Base-by-base conservation (phyloP, 1,140 invertebrate species). In the Drosophila lowei region DNA sequence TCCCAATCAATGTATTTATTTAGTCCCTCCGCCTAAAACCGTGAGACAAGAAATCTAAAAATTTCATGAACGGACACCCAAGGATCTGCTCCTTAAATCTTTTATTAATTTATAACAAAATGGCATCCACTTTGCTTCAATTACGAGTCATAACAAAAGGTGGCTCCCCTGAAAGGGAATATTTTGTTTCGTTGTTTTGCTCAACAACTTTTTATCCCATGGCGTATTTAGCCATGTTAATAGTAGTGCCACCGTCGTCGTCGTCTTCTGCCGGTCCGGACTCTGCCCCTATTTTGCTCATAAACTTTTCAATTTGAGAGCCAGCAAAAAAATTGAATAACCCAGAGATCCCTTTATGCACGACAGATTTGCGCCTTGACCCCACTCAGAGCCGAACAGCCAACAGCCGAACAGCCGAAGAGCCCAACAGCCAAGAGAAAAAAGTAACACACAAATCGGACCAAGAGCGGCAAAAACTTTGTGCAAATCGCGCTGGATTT, bases 271-370 rank as follows among this genome's bases (percentile, higher is more conserved):
- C 3, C 55, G 18, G 11, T 42, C 25, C 61, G 9, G 11, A 38
- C 34, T 34, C 9, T 7, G 13, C 7, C n/a, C 16, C 23, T 21
- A 62, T 38, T 63, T 30, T 34, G 23, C 54, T 21, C 48, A 62
- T 49, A 62, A 85, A 85, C 80, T 77, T 86, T 85, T 85, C 80
- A 86, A 85, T 85, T 80, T 85, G 77, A 60, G n/a, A 53, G 42
- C 47, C 53, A 65, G 53, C 46, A 67, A 28, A 46, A 63, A 61
- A 53, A 21, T 2, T 21, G 50, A 56, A 16, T 52, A 25, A 56
- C 42, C 49, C 63, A 55, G 15, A 67, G 50, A 62, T 85, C 68
- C 70, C 62, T 83, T 80, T 79, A 76, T 76, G 77, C 72, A 58
- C 56, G 60, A 57, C 72, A 77, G 80, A 86, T 86, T 77, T 80